These are phyloP conservation scores for Megalonaias nervosa DNA, from an alignment of 1,140 invertebrate genomes.

Conservation along the genomic window DNA sequence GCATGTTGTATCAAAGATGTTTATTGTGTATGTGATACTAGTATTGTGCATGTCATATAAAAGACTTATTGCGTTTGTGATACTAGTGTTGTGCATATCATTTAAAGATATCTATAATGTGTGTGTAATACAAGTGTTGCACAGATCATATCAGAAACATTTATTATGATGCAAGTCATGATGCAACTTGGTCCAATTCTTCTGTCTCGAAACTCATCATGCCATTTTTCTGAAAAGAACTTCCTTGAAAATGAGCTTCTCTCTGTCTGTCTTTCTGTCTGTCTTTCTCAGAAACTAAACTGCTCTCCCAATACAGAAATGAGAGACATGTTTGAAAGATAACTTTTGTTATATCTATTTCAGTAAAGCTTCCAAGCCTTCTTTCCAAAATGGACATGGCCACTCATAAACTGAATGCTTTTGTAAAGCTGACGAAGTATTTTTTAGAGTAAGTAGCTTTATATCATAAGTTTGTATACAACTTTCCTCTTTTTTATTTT, in stretches of 20 bases:
- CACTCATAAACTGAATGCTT: conserved; percentile 22
- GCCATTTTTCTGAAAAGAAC: not conserved
- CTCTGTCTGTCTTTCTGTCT: not conserved
- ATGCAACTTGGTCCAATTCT: not conserved
- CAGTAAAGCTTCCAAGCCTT: conserved; percentile 27
- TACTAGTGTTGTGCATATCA: too few relatives aligned
- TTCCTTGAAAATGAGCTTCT: not conserved
- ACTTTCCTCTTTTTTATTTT: too few relatives aligned
- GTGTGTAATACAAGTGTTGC: too few relatives aligned
- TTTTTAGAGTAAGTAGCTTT: conserved; percentile 27
- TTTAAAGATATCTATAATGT: too few relatives aligned
- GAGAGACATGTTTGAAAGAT: not conserved
- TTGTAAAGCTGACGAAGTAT: conserved; percentile 22
- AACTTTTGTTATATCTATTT: not conserved
- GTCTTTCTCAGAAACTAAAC: not conserved
- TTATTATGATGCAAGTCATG: too few relatives aligned
- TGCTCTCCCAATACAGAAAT: not conserved
- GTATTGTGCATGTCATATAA: too few relatives aligned
- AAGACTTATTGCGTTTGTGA: too few relatives aligned
- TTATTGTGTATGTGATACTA: too few relatives aligned
- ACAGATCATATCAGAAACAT: too few relatives aligned
- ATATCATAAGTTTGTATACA: too few relatives aligned
- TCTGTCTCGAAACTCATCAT: not conserved
- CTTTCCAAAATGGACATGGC: conserved; percentile 27
- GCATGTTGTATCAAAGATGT: too few relatives aligned